Conservation (phyloP, 2,113 vertebrate species). For the Rhabdomys dilectus region DNA sequence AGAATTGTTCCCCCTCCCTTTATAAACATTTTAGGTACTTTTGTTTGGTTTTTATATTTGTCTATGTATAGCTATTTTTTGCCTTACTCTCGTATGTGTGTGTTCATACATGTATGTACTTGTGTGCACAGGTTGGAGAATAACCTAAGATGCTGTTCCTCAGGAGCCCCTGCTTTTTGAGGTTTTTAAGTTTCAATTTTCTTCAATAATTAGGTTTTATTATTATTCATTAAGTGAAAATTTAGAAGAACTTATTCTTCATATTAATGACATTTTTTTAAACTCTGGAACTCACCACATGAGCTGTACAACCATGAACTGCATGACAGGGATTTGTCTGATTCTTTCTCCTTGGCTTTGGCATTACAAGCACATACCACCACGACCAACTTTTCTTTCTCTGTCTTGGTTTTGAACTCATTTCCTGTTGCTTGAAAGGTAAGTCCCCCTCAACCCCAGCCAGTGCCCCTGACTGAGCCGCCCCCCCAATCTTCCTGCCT, state of each 20-base stretch:
- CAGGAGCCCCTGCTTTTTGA: background rate
- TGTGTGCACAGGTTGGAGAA: background rate
- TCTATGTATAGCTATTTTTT: too few relatives aligned
- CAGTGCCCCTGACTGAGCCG: background rate
- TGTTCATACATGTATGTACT: rapidly evolving
- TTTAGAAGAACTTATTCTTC: background rate
- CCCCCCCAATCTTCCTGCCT: background rate
- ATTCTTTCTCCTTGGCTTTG: background rate
- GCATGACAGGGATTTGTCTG: background rate
- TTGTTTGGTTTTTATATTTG: too few relatives aligned
- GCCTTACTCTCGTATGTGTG: too few relatives aligned
- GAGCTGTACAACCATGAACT: background rate
- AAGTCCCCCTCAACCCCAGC: rapidly evolving
- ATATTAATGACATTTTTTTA: background rate
- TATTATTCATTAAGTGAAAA: background rate
- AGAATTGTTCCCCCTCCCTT: too few relatives aligned
- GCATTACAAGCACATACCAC: background rate
- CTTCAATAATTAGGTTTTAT: background rate
- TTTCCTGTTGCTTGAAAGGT: background rate
- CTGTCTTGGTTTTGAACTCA: background rate
- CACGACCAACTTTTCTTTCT: background rate
- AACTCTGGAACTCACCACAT: too few relatives aligned
- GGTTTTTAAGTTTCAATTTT: too few relatives aligned
- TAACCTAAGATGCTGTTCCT: background rate
- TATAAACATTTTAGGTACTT: background rate